A percentile compares a stretch with the other conserved stretches of the same genome.
Evolutionary conservation across 2,797 vertebrate genomes (phyloP).

Genomic region (Tragopan temminckii): DNA sequence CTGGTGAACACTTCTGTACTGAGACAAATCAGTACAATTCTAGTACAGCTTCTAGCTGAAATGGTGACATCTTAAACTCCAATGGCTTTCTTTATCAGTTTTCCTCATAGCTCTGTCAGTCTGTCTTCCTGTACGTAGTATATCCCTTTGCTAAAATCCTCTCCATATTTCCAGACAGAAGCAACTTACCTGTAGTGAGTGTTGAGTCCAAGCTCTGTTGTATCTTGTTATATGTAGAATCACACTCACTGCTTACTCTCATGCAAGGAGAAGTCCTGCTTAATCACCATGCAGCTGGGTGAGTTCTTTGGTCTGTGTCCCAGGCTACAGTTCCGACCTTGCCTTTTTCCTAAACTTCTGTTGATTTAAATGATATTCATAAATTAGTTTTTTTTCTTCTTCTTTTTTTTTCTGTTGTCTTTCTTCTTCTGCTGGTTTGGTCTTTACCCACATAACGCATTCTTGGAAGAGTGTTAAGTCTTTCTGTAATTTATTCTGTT

Average conservation of each 20-base stretch:
- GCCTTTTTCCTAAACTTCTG: background rate
- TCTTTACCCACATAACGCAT: background rate
- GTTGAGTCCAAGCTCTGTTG: background rate
- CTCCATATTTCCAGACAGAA: background rate
- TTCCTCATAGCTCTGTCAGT: background rate
- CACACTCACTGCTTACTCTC: background rate
- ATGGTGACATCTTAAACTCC: background rate
- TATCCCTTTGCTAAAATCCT: background rate
- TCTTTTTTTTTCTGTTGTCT: background rate
- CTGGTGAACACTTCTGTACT: background rate
- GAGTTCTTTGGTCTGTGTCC: background rate
- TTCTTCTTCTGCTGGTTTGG: background rate
- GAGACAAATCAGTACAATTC: background rate
- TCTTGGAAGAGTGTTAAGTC: background rate
- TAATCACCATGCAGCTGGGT: background rate
- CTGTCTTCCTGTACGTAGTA: background rate
- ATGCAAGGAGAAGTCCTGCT: background rate
- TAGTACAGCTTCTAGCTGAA: background rate
- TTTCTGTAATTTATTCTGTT: background rate
- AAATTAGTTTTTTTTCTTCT: background rate
- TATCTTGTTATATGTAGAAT: background rate
- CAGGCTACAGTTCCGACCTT: background rate
- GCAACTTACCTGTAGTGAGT: background rate
- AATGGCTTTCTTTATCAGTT: background rate
- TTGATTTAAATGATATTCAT: background rate